Conservation (phyloP, 1,140 invertebrate species). For the Drosophila micromelanica region DNA sequence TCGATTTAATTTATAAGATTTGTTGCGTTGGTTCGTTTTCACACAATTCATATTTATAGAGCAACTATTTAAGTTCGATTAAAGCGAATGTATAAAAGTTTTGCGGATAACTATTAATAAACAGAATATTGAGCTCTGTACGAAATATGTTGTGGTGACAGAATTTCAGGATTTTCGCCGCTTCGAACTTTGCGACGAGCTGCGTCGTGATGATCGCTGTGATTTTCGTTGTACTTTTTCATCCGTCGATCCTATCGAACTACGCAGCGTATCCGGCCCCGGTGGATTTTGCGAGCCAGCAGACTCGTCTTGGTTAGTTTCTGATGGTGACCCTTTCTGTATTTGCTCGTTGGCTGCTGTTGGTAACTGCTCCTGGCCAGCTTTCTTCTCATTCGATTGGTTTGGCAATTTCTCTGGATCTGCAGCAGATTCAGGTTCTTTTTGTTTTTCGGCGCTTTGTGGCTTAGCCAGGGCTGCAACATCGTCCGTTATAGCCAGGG, state of each 20-base stretch:
- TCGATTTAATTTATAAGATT: slow-evolving; percentile 29
- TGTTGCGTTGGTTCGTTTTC: slow-evolving; percentile 30
- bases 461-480: no score
- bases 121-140: slow-evolving; percentile 15
- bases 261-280: no score
- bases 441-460: not conserved
- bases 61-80: slow-evolving; percentile 22
- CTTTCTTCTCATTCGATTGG: not conserved
- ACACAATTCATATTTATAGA: slow-evolving; percentile 27
- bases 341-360: no score
- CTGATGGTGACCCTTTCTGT: no score
- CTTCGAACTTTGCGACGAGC: no score
- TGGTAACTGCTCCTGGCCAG: not conserved
- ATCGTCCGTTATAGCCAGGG: slow-evolving; percentile 12
- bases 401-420: not conserved
- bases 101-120: slow-evolving; percentile 29
- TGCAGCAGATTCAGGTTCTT: not conserved
- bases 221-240: not conserved
- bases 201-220: no score
- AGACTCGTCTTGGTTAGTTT: no score
- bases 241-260: no score
- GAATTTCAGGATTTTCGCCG: no score
- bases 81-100: slow-evolving; percentile 16
- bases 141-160: not conserved
- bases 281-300: not conserved